Conservation (phyloP, 2,888 invertebrate species). For the Prosopocoilus inquinatus region DNA sequence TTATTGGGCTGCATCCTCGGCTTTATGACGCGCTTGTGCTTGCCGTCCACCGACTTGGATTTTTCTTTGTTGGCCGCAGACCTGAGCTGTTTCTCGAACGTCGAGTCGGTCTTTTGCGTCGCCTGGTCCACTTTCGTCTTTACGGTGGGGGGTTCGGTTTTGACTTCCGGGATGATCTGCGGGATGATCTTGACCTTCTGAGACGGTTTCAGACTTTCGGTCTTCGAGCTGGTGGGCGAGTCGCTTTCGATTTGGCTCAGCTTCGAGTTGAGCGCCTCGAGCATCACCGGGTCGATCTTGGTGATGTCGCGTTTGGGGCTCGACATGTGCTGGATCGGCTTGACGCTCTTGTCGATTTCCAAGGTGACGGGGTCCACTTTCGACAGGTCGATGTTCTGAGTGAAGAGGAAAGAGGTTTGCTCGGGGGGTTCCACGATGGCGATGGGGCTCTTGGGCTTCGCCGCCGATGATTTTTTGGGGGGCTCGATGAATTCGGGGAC, state of each 20-base stretch:
- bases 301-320: constrained; percentile 73
- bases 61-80: constrained; percentile 37
- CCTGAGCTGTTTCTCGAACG: constrained; percentile 42
- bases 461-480: constrained; percentile 24
- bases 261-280: constrained; percentile 69
- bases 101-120: constrained; percentile 31
- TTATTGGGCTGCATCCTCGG: constrained; percentile 61
- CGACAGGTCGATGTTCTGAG: constrained; percentile 72
- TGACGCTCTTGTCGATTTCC: constrained; percentile 65
- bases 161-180: constrained; percentile 34
- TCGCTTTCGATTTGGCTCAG: constrained; percentile 75
- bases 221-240: constrained; percentile 71
- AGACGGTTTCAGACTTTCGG: constrained; percentile 61
- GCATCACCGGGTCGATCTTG: constrained; percentile 65
- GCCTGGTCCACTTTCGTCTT: constrained; percentile 31
- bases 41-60: constrained; percentile 46
- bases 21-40: constrained; percentile 63
- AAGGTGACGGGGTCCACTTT: constrained; percentile 71
- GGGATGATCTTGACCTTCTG: constrained; percentile 30
- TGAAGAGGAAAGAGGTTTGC: constrained; percentile 60
- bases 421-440: constrained; percentile 33
- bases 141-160: constrained; percentile 24
- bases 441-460: constrained; percentile 37
- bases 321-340: constrained; percentile 60
- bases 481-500: constrained; percentile 34